Percentiles rank a stretch among this genome's conserved stretches.
These are phyloP conservation scores for Rhodophaea formosa DNA, from an alignment of 2,888 invertebrate genomes.

Conservation along the genomic window DNA sequence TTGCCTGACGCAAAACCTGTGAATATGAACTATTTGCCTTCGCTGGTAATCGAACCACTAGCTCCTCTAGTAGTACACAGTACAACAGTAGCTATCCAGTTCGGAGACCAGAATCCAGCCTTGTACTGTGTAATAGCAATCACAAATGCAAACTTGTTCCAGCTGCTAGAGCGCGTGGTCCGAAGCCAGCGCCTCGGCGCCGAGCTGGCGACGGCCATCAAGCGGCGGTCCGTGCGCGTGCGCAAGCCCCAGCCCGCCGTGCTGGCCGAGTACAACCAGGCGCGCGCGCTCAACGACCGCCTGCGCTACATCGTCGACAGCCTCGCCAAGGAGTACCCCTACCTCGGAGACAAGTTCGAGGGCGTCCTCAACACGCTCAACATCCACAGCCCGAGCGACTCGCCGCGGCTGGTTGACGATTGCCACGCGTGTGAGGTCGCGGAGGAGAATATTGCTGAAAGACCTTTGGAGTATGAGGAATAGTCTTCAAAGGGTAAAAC, in stretches of 20 bases:
- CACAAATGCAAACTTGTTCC: conserved; percentile 22
- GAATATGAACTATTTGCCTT: too few relatives aligned
- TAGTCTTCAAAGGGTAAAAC: background rate
- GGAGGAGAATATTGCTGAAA: conserved; percentile 47
- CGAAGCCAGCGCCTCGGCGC: conserved; percentile 86
- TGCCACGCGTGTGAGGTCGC: conserved; percentile 29
- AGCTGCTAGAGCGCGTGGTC: conserved; percentile 82
- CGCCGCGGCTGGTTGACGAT: conserved; percentile 48
- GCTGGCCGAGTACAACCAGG: conserved; percentile 79
- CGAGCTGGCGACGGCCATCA: conserved; percentile 77
- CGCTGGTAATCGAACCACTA: too few relatives aligned
- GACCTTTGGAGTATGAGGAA: conserved; percentile 34
- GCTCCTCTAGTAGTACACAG: too few relatives aligned
- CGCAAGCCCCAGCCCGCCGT: conserved; percentile 72
- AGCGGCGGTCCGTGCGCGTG: conserved; percentile 58
- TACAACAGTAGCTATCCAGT: too few relatives aligned
- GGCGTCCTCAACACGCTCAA: conserved; percentile 75
- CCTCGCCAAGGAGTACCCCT: conserved; percentile 83
- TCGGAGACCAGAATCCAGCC: too few relatives aligned
- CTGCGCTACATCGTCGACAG: conserved; percentile 80
- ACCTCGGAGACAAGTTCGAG: conserved; percentile 61
- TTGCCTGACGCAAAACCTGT: too few relatives aligned
- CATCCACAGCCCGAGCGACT: conserved; percentile 51
- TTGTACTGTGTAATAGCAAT: too few relatives aligned
- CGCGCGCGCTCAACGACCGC: conserved; percentile 79